These are phyloP conservation scores for Calyptommatus sinebrachiatus DNA, from an alignment of 2,113 vertebrate genomes.

Conservation along the genomic window DNA sequence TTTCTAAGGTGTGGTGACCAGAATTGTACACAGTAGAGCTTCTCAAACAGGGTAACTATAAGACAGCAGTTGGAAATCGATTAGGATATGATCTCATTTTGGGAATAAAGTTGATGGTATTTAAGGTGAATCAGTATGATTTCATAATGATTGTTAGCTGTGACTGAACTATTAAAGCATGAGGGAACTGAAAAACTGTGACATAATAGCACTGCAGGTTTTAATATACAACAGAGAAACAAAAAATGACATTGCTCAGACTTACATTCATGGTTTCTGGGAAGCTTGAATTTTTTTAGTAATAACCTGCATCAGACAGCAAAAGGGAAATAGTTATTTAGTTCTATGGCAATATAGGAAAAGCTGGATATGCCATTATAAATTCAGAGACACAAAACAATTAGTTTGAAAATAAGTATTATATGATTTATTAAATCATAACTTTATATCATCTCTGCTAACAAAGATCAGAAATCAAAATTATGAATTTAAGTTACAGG, in stretches of 20 bases:
- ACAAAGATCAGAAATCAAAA: too few species aligned
- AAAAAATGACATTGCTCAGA: slow-evolving; percentile 13
- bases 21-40: background rate
- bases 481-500: too few species aligned
- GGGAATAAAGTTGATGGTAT: background rate
- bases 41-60: background rate
- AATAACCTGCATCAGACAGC: slow-evolving; percentile 70
- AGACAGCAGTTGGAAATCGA: background rate
- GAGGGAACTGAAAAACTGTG: background rate
- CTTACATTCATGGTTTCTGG: slow-evolving; percentile 79
- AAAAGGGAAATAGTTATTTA: slow-evolving; percentile 22
- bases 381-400: background rate
- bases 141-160: background rate
- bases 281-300: slow-evolving; percentile 75
- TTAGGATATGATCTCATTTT: background rate
- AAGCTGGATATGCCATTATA: slow-evolving; percentile 20
- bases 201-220: background rate
- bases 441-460: too few species aligned
- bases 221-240: background rate
- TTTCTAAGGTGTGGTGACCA: too few species aligned
- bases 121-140: background rate
- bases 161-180: background rate
- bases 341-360: background rate
- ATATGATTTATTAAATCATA: too few species aligned
- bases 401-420: too few species aligned